Conservation (phyloP, 2,888 invertebrate genomes). For the Pheosia gnoma region DNA sequence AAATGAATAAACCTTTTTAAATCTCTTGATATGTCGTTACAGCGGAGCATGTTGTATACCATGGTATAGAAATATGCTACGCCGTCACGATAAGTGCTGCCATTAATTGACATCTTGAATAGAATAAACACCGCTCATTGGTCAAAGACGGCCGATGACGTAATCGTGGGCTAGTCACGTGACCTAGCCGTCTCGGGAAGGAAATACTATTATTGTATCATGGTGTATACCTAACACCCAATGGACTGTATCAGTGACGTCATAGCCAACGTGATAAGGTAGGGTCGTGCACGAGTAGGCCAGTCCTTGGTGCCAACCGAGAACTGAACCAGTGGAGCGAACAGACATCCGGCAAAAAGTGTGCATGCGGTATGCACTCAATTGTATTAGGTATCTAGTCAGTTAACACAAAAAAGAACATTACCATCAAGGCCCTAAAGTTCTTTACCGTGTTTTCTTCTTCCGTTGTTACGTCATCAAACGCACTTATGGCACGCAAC, state of each 20-base stretch:
- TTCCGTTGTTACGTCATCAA: neutral
- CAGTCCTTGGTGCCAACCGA: constrained; percentile 1
- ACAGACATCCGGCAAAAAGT: neutral
- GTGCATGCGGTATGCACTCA: neutral
- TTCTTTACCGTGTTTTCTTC: neutral
- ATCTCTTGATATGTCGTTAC: too few species aligned
- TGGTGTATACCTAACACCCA: neutral
- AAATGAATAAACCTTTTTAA: too few species aligned
- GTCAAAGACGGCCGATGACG: too few species aligned
- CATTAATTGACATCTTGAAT: too few species aligned
- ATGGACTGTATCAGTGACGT: neutral
- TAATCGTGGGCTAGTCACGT: too few species aligned
- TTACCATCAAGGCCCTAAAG: neutral
- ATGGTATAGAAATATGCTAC: too few species aligned
- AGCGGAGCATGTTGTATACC: too few species aligned
- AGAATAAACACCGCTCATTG: too few species aligned
- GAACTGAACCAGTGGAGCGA: constrained; percentile 2
- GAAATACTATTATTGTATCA: too few species aligned
- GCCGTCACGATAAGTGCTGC: too few species aligned
- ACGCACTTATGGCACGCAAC: neutral
- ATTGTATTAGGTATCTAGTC: neutral
- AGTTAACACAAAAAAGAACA: neutral
- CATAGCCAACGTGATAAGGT: neutral
- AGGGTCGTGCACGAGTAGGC: constrained; percentile 1
- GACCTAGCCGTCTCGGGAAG: too few species aligned